Evolutionary conservation across 2,888 invertebrate species (phyloP).

Genomic region (Sinhomidia bicolor): DNA sequence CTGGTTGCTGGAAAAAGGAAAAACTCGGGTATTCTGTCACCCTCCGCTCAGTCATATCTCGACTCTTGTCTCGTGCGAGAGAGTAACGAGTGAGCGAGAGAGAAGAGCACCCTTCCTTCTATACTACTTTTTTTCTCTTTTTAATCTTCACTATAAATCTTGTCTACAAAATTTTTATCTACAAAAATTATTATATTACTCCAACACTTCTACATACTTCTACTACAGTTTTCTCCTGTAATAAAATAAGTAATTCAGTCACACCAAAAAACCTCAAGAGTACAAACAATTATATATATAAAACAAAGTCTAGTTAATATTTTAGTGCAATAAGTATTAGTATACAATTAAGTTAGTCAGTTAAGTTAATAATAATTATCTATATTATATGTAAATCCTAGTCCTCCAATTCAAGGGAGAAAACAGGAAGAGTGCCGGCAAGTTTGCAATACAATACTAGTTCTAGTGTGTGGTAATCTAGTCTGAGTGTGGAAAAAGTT

Average conservation of each 20-base stretch:
- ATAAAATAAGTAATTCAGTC: not conserved
- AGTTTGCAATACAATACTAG: constrained; percentile 51
- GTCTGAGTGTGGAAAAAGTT: not conserved
- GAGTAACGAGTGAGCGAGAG: constrained; percentile 1
- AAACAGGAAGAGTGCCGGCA: constrained; percentile 50
- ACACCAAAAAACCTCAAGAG: constrained; percentile 16
- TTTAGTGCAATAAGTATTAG: not conserved
- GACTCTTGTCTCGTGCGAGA: constrained; percentile 70
- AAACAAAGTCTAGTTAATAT: not conserved
- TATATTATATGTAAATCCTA: not conserved
- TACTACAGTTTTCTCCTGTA: constrained; percentile 53
- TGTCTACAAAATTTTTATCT: constrained; percentile 26
- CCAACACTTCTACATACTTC: not conserved
- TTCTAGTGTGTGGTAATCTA: constrained; percentile 46
- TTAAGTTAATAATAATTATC: not conserved
- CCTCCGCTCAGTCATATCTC: constrained; percentile 79
- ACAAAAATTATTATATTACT: not conserved
- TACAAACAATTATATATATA: not conserved
- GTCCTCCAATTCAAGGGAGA: not conserved
- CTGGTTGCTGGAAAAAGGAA: not conserved
- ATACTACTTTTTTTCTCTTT: constrained; percentile 4
- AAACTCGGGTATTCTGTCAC: constrained; percentile 60
- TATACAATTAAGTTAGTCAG: constrained; percentile 16
- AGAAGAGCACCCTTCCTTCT: constrained; percentile 25
- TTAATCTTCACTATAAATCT: not conserved